phyloP scores from a whole-genome alignment of 2,113 vertebrate species.

The Fregetta grallaria region DNA sequence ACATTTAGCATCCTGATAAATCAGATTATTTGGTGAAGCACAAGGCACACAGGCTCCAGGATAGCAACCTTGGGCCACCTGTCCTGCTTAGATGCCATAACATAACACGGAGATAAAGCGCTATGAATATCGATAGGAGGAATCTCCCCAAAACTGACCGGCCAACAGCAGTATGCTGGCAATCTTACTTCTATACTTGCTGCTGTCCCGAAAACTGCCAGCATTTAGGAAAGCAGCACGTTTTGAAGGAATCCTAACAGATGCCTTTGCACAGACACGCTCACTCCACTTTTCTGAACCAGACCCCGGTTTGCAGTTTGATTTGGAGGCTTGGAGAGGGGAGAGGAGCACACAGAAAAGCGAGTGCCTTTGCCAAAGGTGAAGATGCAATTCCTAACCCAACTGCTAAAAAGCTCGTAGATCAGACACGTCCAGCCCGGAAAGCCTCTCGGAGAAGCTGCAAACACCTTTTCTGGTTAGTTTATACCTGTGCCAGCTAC shows the following conservation, averaged over 20 bases:
- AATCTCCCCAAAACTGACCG: accelerated
- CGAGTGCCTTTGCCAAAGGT: background rate
- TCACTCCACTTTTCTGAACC: no score
- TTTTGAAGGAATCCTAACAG: background rate
- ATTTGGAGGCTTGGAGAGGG: background rate
- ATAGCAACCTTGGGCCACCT: background rate
- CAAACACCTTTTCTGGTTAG: background rate
- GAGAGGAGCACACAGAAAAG: background rate
- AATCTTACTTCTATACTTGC: background rate
- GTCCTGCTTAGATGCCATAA: background rate
- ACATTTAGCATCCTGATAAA: accelerated
- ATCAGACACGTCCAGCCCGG: background rate
- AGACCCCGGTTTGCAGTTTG: background rate
- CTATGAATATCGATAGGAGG: accelerated
- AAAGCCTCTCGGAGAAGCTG: background rate
- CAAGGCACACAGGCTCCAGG: background rate
- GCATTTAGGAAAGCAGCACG: accelerated
- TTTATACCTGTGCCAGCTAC: background rate
- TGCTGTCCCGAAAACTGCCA: background rate
- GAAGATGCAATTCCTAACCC: background rate
- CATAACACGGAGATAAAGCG: accelerated
- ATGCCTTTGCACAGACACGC: background rate
- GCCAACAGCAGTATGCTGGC: background rate
- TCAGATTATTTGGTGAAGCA: background rate
- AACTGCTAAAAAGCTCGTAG: background rate